These are phyloP conservation scores for Tonatia bakeri DNA, from an alignment of 2,113 vertebrate genomes.

Conservation along the genomic window DNA sequence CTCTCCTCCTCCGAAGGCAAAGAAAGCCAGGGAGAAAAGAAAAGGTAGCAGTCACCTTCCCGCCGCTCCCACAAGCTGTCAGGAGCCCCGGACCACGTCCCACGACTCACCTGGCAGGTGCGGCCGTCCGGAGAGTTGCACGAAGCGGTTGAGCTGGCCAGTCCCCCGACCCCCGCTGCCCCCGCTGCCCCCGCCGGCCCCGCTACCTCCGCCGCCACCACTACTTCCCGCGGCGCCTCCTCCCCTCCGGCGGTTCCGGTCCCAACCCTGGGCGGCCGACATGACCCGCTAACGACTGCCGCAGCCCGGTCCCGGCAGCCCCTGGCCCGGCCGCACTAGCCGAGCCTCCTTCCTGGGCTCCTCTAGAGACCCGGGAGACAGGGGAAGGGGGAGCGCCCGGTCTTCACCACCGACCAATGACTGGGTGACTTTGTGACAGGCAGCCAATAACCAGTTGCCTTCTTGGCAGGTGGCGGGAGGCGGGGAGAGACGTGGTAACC, in stretches of 20 bases:
- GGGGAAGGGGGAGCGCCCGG: conserved; percentile 40
- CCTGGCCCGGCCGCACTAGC: conserved; percentile 53
- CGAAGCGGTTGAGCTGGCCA: conserved; percentile 84
- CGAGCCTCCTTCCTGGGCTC: conserved; percentile 69
- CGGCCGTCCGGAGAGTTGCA: conserved; percentile 88
- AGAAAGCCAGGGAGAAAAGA: conserved; percentile 24
- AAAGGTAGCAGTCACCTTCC: not conserved
- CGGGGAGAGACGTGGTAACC: conserved; percentile 76
- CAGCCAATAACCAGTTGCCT: conserved; percentile 77
- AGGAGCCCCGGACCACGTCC: not conserved
- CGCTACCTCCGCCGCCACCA: conserved; percentile 63
- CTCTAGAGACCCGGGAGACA: conserved; percentile 61
- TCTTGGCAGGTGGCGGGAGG: conserved; percentile 72
- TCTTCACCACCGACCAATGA: conserved; percentile 59
- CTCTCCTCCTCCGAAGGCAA: conserved; percentile 10
- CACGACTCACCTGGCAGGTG: conserved; percentile 87
- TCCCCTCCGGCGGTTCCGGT: conserved; percentile 75
- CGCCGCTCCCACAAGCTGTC: not conserved
- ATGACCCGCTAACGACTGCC: conserved; percentile 67
- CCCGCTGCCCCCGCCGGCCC: conserved; percentile 65
- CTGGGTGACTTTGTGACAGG: not conserved
- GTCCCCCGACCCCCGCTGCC: conserved; percentile 60
- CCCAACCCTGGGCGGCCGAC: conserved; percentile 80
- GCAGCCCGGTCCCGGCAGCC: conserved; percentile 41
- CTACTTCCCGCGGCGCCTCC: conserved; percentile 63